Base-by-base conservation (phyloP, 2,797 vertebrate species). In the Peromyscus aztecus region DNA sequence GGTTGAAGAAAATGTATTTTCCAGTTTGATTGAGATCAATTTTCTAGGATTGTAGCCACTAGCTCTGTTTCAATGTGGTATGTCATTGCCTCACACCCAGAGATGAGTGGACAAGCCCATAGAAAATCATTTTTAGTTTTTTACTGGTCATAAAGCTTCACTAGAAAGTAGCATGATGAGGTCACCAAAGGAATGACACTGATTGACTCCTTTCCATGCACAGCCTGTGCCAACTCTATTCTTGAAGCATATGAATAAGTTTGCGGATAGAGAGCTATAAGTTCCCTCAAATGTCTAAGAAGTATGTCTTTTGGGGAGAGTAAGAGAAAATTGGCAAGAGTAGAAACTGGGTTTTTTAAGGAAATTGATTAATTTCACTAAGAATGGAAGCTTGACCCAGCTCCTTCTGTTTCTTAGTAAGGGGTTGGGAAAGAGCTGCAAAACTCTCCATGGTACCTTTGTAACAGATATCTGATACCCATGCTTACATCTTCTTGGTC, bases 1-100 rank as follows among this genome's bases (percentile, higher is more conserved):
- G 43, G 63, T 75, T 76, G 69, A 17, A 89, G 71, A 61, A 61
- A 76, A 76, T 76, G 55, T 87, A 90, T 84, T 89, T 90, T 91
- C 88, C 78, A 91, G 86, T 85, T 31, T 6, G 87, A 86, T 2
- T 93, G 88, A 78, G 82, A 84, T 94, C 76, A 34, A 13, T 96
- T 96, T 96, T 93, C 57, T 43, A 43, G 37, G 13, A 19, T 92
- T 76, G 55, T n/a, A 63, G 83, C 52, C 49, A 29, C 86, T 21
- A 77, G 71, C 77, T 87, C 63, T 57, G 63, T 88, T 75, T 95
- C 55, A 93, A 11, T 88, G 34, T 77, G 57, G 8, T 46, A 37
- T 92, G 61, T 61, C 77, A 86, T 14, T 69, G 40, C 43, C 8
- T 80, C 40, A 17, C 24, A 61, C 75, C n/a, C 76, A 46, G 71